A percentile compares a stretch with the other conserved stretches of the same genome.
Conservation (phyloP, 2,888 invertebrate species). For the Morpho deidamia region DNA sequence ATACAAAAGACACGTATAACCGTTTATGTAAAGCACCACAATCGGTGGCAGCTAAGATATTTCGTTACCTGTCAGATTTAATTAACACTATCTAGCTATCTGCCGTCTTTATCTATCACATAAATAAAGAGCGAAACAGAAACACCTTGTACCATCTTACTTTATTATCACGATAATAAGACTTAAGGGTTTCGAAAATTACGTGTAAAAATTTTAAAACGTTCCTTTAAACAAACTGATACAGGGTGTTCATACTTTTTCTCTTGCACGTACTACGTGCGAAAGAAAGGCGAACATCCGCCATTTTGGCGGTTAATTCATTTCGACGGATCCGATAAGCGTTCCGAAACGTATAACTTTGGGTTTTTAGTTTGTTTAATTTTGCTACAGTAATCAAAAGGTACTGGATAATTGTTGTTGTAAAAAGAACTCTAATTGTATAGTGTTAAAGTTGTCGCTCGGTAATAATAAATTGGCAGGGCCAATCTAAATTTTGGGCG, state of each 20-base stretch:
- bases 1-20: no score
- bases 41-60: background rate
- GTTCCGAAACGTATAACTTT: conserved; percentile 28
- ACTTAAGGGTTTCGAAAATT: conserved; percentile 6
- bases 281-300: conserved; percentile 19
- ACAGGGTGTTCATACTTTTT: conserved; percentile 1
- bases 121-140: conserved; percentile 9
- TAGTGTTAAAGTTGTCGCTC: conserved; percentile 23
- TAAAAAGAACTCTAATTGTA: conserved; percentile 30
- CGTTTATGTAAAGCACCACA: no score
- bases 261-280: background rate
- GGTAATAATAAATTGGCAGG: conserved; percentile 25
- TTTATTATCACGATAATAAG: conserved; percentile 20
- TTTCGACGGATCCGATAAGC: conserved; percentile 32
- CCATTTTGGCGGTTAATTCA: conserved; percentile 31
- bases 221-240: conserved; percentile 7
- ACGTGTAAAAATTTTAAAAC: conserved; percentile 4
- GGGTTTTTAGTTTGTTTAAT: conserved; percentile 33
- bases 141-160: conserved; percentile 1
- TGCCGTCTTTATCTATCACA: background rate
- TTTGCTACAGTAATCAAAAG: conserved; percentile 30
- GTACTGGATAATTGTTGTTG: conserved; percentile 8
- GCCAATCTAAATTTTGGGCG: conserved; percentile 66
- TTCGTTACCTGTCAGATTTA: background rate
- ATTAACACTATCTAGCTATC: background rate